Evolutionary conservation across 2,888 invertebrate genomes (phyloP).

Genomic region (Bellardia pandia): DNA sequence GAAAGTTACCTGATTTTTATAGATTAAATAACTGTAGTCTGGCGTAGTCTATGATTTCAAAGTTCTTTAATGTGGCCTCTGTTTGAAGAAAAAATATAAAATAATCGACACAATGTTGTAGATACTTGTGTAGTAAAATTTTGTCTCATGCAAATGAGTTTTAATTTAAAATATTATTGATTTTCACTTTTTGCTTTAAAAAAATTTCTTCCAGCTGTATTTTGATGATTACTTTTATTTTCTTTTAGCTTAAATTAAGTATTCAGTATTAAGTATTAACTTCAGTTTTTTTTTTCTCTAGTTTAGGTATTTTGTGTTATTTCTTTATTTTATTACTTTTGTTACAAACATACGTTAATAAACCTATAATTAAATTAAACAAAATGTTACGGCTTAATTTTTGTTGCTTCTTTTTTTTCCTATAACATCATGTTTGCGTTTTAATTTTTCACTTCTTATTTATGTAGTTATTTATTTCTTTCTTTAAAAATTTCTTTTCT

Average conservation of each 20-base stretch:
- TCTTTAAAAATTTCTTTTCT: constrained; percentile 57
- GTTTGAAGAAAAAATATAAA: not conserved
- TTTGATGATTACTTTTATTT: not conserved
- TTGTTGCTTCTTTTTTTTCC: not conserved
- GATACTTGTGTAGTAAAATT: not conserved
- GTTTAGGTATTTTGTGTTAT: constrained; percentile 6
- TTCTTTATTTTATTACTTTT: not conserved
- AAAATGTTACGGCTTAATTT: constrained; percentile 44
- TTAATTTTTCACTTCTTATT: constrained; percentile 50
- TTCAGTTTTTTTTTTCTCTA: constrained; percentile 54
- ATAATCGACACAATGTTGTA: not conserved
- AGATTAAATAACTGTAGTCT: constrained; percentile 15
- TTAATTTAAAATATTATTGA: not conserved
- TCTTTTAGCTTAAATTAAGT: not conserved
- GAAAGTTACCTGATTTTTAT: constrained; percentile 62
- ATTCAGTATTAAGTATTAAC: not conserved
- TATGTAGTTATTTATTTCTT: constrained; percentile 13
- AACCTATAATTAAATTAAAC: constrained; percentile 62
- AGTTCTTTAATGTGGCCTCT: not conserved
- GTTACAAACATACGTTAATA: constrained; percentile 9
- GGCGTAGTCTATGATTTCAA: not conserved
- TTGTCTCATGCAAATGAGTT: no score
- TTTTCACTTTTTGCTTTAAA: not conserved
- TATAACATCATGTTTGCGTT: constrained; percentile 42
- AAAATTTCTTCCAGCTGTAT: not conserved